These are phyloP conservation scores for Tetrao urogallus DNA, from an alignment of 2,113 vertebrate genomes.

Conservation along the genomic window DNA sequence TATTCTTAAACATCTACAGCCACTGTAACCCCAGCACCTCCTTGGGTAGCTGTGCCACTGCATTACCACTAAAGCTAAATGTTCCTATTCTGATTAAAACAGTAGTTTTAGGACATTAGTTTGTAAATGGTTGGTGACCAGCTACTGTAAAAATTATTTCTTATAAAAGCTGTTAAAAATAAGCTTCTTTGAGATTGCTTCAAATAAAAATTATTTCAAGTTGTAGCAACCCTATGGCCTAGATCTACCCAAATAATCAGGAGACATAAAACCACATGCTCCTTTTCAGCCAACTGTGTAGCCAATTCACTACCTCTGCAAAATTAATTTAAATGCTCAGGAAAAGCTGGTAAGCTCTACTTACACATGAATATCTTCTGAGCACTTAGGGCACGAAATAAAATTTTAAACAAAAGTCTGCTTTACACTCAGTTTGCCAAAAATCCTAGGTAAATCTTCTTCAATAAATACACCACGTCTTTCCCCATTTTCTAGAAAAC, in stretches of 20 bases:
- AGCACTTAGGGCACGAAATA: background rate
- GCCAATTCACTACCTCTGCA: background rate
- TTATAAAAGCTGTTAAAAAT: background rate
- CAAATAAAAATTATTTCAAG: background rate
- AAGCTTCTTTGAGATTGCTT: background rate
- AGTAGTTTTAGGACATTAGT: background rate
- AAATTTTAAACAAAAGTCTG: background rate
- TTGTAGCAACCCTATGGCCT: background rate
- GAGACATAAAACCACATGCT: background rate
- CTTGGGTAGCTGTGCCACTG: no score
- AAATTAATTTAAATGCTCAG: background rate
- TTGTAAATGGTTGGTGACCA: background rate
- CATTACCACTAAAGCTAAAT: background rate
- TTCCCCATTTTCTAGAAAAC: background rate
- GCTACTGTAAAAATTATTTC: background rate
- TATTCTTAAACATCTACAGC: no score
- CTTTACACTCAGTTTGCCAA: background rate
- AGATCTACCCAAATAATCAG: background rate
- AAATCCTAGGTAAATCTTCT: background rate
- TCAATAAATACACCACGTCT: background rate
- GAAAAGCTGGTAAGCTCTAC: background rate
- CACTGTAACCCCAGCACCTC: no score
- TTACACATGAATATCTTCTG: background rate
- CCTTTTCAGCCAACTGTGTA: background rate
- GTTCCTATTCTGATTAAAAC: background rate